Evolutionary conservation across 2,113 vertebrate genomes (phyloP).

Genomic region (Protomyctophum bolini): DNA sequence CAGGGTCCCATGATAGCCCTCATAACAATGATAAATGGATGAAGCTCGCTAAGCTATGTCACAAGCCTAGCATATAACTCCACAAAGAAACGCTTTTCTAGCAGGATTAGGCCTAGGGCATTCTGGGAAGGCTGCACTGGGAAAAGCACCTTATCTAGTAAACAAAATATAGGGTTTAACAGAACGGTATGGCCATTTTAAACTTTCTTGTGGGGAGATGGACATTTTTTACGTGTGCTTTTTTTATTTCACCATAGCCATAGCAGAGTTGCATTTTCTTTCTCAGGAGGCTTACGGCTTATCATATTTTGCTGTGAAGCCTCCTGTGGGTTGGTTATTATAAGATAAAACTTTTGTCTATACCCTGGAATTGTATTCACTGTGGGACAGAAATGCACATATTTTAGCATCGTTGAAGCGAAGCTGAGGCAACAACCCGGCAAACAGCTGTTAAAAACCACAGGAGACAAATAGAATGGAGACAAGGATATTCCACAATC

Average conservation of each 20-base stretch:
- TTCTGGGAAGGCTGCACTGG: slow-evolving; percentile 11
- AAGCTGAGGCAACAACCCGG: neutral
- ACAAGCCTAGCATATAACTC: slow-evolving; percentile 33
- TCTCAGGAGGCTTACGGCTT: too few relatives aligned
- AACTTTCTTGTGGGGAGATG: neutral
- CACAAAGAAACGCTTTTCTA: slow-evolving; percentile 18
- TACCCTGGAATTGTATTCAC: neutral
- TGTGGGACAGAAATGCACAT: neutral
- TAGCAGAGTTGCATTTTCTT: too few relatives aligned
- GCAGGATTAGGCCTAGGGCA: slow-evolving; percentile 6
- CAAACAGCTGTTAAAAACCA: neutral
- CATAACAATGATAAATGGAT: slow-evolving; percentile 70
- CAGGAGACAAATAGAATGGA: too few relatives aligned
- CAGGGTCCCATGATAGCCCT: slow-evolving; percentile 67
- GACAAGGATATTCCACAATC: too few relatives aligned
- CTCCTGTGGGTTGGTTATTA: slow-evolving; percentile 3
- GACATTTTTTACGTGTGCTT: too few relatives aligned
- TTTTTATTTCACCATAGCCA: neutral
- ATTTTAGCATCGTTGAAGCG: neutral
- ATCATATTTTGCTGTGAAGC: slow-evolving; percentile 14
- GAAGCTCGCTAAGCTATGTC: slow-evolving; percentile 45
- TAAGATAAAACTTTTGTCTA: neutral
- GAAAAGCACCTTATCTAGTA: slow-evolving; percentile 2
- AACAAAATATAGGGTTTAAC: slow-evolving; percentile 23
- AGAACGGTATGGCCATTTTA: neutral